Percentiles rank a stretch among this genome's conserved stretches.
phyloP scores from a whole-genome alignment of 2,113 vertebrate genomes.

The Albula glossodonta region DNA sequence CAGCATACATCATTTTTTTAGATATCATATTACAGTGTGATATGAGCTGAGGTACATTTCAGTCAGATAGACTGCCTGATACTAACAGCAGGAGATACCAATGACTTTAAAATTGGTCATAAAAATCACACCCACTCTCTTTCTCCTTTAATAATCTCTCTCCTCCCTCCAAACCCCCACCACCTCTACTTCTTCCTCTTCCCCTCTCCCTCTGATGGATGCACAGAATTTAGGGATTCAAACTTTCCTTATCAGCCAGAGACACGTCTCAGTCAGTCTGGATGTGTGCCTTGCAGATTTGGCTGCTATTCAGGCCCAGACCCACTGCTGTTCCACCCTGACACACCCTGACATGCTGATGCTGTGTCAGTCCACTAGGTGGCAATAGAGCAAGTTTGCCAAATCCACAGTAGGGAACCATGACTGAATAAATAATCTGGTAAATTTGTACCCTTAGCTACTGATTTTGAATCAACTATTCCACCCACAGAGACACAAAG shows the following conservation, averaged over 20 bases:
- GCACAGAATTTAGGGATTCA: no score
- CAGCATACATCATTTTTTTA: neutral
- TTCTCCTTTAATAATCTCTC: no score
- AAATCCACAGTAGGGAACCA: no score
- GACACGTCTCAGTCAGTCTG: neutral
- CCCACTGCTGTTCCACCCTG: neutral
- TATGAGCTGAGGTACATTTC: neutral
- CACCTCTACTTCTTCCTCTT: no score
- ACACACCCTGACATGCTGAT: neutral
- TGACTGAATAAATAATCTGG: neutral
- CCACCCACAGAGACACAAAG: neutral
- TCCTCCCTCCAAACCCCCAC: no score
- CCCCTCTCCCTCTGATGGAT: no score
- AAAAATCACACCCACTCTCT: no score
- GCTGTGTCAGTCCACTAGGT: neutral
- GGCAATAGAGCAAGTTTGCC: no score
- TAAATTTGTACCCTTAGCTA: no score
- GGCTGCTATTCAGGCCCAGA: neutral
- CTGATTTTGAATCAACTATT: neutral
- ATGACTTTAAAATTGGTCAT: no score
- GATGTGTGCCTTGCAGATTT: no score
- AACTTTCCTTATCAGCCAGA: neutral
- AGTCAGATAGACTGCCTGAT: neutral
- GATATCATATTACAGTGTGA: neutral
- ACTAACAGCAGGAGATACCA: no score